Percentiles rank a stretch among this genome's conserved stretches.
phyloP scores from a whole-genome alignment of 2,888 invertebrate genomes.

The Pomacea canaliculata region DNA sequence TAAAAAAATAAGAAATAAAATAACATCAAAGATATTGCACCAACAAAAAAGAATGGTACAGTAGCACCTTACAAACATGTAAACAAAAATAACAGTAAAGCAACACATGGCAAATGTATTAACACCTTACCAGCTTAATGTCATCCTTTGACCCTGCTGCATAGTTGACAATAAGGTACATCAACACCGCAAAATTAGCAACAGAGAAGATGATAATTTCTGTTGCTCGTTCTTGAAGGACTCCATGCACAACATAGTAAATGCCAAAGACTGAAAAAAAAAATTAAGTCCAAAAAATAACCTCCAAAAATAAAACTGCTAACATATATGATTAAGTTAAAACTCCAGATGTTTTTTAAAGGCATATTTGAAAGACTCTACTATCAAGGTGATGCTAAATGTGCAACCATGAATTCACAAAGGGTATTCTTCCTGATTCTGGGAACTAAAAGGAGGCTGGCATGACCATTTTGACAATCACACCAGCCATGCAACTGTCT shows the following conservation, averaged over 20 bases:
- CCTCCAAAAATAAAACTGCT: not conserved
- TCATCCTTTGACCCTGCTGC: conserved; percentile 38
- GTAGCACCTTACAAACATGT: too few relatives aligned
- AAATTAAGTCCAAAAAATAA: not conserved
- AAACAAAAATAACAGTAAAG: too few relatives aligned
- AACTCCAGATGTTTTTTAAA: not conserved
- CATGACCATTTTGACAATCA: too few relatives aligned
- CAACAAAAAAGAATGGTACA: too few relatives aligned
- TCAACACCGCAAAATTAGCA: conserved; percentile 44
- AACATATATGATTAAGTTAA: not conserved
- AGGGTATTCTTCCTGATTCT: too few relatives aligned
- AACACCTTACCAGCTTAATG: conserved; percentile 50
- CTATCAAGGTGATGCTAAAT: too few relatives aligned
- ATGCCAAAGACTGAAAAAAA: conserved; percentile 48
- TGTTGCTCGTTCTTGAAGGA: conserved; percentile 54
- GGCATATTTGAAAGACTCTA: too few relatives aligned
- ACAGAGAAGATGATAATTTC: conserved; percentile 52
- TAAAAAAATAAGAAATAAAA: conserved; percentile 5
- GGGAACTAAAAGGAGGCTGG: too few relatives aligned
- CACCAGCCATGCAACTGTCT: too few relatives aligned
- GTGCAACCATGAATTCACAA: too few relatives aligned
- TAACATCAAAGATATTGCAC: too few relatives aligned
- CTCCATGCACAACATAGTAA: conserved; percentile 53
- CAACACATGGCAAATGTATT: not conserved
- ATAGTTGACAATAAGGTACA: conserved; percentile 57